Conservation (phyloP, 2,888 invertebrate genomes). For the Ectropis crepuscularia region DNA sequence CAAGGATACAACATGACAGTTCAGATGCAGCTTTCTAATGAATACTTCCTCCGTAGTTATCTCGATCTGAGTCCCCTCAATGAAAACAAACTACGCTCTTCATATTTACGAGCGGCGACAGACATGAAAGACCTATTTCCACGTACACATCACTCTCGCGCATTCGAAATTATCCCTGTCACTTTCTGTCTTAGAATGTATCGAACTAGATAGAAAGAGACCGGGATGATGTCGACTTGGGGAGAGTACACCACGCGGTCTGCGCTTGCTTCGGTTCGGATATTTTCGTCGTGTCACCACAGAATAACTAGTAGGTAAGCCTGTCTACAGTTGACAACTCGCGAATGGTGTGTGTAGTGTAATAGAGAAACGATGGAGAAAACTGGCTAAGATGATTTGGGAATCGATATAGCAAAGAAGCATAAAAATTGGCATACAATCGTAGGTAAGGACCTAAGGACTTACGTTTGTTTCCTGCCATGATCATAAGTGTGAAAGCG, state of each 20-base stretch:
- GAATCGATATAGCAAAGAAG: too few relatives aligned
- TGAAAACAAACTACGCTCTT: constrained; percentile 31
- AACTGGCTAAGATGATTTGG: too few relatives aligned
- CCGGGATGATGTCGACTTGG: background rate
- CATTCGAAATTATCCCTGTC: constrained; percentile 4
- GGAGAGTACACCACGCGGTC: constrained; percentile 2
- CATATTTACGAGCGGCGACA: constrained; percentile 32
- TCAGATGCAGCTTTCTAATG: constrained; percentile 10
- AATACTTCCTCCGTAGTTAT: constrained; percentile 6
- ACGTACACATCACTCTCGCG: constrained; percentile 46
- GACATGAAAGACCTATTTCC: constrained; percentile 52
- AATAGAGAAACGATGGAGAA: too few relatives aligned
- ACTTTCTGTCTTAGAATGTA: background rate
- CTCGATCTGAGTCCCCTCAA: constrained; percentile 11
- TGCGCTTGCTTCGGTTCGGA: constrained; percentile 28
- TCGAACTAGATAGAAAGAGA: background rate
- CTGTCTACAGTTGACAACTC: constrained; percentile 50
- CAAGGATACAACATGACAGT: constrained; percentile 4
- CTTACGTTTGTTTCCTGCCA: too few relatives aligned
- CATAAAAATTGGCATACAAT: too few relatives aligned
- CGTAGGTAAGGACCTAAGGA: too few relatives aligned
- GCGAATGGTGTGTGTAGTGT: constrained; percentile 38
- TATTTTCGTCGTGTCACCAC: constrained; percentile 53
- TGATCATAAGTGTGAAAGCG: too few relatives aligned
- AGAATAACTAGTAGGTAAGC: constrained; percentile 6